A percentile compares a stretch with the other conserved stretches of the same genome.
phyloP scores from a whole-genome alignment of 2,113 vertebrate species.

The Caranx ignobilis region DNA sequence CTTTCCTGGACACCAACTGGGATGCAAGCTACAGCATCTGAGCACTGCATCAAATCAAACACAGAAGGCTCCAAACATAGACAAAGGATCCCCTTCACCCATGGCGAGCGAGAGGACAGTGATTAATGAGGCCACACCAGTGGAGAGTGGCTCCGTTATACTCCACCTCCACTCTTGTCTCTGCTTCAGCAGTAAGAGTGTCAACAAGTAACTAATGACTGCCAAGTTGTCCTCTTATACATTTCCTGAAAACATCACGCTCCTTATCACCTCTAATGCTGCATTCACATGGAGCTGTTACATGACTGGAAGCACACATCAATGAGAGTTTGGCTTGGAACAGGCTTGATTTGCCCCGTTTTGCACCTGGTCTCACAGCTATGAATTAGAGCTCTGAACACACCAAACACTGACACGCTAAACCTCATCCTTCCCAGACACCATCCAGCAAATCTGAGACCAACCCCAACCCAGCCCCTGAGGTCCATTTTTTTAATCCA shows the following conservation, averaged over 20 bases:
- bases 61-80: slow-evolving; percentile 61
- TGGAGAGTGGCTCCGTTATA: slow-evolving; percentile 69
- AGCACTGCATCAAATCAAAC: slow-evolving; percentile 55
- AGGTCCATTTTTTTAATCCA: not conserved
- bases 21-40: slow-evolving; percentile 37
- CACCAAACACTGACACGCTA: not conserved
- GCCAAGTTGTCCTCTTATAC: slow-evolving; percentile 63
- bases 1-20: slow-evolving; percentile 40
- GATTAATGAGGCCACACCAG: slow-evolving; percentile 81
- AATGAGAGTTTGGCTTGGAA: not conserved
- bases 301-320: slow-evolving; percentile 19
- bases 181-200: slow-evolving; percentile 50
- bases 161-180: slow-evolving; percentile 67
- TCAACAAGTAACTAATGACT: slow-evolving; percentile 75
- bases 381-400: not conserved
- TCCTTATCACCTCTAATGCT: slow-evolving; percentile 44
- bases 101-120: slow-evolving; percentile 68
- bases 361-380: no score
- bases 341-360: not conserved
- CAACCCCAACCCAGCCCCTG: not conserved
- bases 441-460: not conserved
- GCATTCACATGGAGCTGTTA: not conserved
- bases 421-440: not conserved
- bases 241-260: slow-evolving; percentile 54
- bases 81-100: slow-evolving; percentile 65